Conservation (phyloP, 35 echinoderm and acorn worm genomes). For the Heliocidaris tuberculata region DNA sequence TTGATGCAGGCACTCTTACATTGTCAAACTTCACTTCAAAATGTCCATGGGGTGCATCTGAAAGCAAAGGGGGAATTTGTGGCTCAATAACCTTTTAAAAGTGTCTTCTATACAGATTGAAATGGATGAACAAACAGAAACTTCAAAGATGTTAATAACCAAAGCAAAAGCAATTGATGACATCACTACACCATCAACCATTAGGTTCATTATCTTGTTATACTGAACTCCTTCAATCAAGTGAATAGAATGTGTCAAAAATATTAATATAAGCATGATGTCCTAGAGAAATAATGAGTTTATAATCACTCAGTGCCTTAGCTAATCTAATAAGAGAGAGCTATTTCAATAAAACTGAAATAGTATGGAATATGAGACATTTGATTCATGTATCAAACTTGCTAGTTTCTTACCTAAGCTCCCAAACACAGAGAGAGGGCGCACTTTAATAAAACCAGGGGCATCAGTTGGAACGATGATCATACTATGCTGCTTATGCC, state of each 20-base stretch:
- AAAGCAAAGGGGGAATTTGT: neutral
- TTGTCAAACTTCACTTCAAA: slow-evolving; percentile 87
- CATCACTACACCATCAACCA: too few relatives aligned
- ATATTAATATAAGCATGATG: too few relatives aligned
- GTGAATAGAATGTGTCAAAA: too few relatives aligned
- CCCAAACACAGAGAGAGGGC: slow-evolving; percentile 78
- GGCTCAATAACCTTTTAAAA: neutral
- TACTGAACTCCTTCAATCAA: too few relatives aligned
- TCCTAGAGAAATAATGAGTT: too few relatives aligned
- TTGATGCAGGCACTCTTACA: slow-evolving; percentile 84
- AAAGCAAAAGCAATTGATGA: neutral
- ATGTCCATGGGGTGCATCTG: slow-evolving; percentile 96
- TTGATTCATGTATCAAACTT: neutral
- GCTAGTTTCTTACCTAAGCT: slow-evolving; percentile 63
- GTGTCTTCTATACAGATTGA: neutral
- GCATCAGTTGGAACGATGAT: slow-evolving; percentile 83
- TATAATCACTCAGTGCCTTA: too few relatives aligned
- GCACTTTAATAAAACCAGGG: slow-evolving; percentile 79
- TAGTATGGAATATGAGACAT: too few relatives aligned
- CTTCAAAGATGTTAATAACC: neutral
- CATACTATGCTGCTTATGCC: slow-evolving; percentile 92
- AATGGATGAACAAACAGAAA: neutral
- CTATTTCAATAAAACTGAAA: too few relatives aligned
- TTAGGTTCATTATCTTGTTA: too few relatives aligned
- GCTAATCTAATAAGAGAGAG: too few relatives aligned